Evolutionary conservation across 2,797 vertebrate genomes (phyloP).

Genomic region (Crocodylus rhombifer): DNA sequence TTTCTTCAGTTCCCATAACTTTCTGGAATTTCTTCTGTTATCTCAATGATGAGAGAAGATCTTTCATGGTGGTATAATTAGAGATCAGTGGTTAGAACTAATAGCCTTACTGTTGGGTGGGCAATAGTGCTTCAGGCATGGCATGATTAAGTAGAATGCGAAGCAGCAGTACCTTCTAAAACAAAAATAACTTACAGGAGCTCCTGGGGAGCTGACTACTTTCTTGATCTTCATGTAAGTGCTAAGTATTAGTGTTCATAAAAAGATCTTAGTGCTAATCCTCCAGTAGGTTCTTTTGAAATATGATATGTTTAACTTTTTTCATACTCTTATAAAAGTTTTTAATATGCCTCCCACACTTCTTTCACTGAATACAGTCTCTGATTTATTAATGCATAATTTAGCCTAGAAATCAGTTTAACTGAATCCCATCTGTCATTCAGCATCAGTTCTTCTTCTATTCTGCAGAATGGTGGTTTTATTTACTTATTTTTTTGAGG

Average conservation of each 20-base stretch:
- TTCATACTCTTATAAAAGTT: not conserved
- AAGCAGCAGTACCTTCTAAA: constrained; percentile 14
- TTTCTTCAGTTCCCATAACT: not conserved
- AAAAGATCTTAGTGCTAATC: constrained; percentile 7
- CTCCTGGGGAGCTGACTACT: not conserved
- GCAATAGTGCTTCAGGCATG: not conserved
- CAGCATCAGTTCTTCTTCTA: not conserved
- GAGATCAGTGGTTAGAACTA: not conserved
- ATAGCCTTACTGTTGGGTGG: not conserved
- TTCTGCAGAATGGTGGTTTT: not conserved
- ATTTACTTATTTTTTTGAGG: not conserved
- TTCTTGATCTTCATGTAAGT: constrained; percentile 27
- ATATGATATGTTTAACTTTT: not conserved
- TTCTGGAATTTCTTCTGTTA: not conserved
- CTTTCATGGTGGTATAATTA: not conserved
- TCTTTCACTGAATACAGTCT: constrained; percentile 2
- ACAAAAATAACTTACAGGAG: not conserved
- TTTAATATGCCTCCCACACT: constrained; percentile 16
- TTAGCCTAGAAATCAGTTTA: constrained; percentile 42
- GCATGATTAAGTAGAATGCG: not conserved
- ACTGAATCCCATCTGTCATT: constrained; percentile 18
- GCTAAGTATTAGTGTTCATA: not conserved
- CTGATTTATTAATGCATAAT: constrained; percentile 16
- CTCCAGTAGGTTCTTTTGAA: constrained; percentile 33
- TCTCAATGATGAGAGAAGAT: not conserved